Evolutionary conservation across 2,113 vertebrate species (phyloP).

Genomic region (Bolborhynchus lineola): DNA sequence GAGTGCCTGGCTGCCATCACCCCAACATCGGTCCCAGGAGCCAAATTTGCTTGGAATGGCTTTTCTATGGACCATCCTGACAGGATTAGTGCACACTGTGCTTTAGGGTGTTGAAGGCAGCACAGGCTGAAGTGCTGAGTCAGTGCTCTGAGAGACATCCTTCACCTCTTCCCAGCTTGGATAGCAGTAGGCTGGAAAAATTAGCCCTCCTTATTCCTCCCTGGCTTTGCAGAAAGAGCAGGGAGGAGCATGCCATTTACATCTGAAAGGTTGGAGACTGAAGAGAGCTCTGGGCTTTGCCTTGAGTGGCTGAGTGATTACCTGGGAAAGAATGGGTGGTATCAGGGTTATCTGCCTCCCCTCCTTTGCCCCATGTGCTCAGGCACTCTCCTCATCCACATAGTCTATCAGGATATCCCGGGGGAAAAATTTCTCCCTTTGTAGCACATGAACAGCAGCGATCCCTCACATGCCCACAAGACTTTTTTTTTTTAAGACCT

Average conservation of each 20-base stretch:
- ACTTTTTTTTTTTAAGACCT: not conserved
- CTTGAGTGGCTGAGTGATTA: not conserved
- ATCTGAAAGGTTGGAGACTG: not conserved
- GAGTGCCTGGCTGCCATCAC: not conserved
- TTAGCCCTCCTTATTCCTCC: not conserved
- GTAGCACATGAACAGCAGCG: fast-evolving
- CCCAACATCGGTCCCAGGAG: fast-evolving
- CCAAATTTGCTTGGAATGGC: not conserved
- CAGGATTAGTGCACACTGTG: fast-evolving
- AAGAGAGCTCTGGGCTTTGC: not conserved
- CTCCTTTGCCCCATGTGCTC: fast-evolving
- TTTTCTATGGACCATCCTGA: not conserved
- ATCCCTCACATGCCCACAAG: not conserved
- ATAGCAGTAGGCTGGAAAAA: not conserved
- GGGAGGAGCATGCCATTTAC: not conserved
- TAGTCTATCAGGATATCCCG: not conserved
- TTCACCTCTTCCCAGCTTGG: not conserved
- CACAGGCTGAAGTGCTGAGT: not conserved
- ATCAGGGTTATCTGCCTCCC: not conserved
- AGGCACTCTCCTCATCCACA: not conserved
- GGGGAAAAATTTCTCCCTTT: not conserved
- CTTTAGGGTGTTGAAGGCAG: fast-evolving
- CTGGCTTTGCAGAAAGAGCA: not conserved
- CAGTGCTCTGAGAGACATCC: not conserved
- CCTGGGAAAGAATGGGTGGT: not conserved